Evolutionary conservation across 2,113 vertebrate species (phyloP), one percentile per base, ranked within the genome.

Genomic region (Okapia johnstoni): DNA sequence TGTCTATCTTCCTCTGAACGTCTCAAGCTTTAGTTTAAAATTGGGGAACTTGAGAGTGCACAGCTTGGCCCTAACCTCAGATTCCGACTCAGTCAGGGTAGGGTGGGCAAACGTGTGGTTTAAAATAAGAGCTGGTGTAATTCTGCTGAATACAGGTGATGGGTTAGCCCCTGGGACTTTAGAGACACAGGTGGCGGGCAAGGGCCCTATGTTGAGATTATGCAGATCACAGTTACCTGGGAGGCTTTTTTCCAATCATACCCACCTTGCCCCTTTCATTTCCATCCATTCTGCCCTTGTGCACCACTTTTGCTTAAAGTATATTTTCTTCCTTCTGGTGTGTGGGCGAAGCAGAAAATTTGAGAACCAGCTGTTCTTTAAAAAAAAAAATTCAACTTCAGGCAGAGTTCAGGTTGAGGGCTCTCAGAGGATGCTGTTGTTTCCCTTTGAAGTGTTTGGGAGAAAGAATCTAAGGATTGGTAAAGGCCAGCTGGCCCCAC

Each of bases 321-420:
- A 19, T 43, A 48, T 21, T 88, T 66, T 85, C 86, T 81, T 81
- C 57, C 58, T 81, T 84, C n/a, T 81, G 14, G 2, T 76, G 16
- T 54, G 50, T 50, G 50, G 43, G 50, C 3, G 2, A 85, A 66
- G 9, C 58, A 66, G 46, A 88, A 33, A 43, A 93, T n/a, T 15
- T 36, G 90, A 92, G 84, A 93, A 92, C n/a, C 23, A 84, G 10
- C 8, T 60, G n/a, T 76, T 14, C 36, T 43, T 19, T 17, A 77
- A 48, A 46, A 46, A 73, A 46, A 46, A 91, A 57, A 80, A 79
- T 52, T 70, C 40, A 14, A 1, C 17, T 57, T 57, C 17, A 76
- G 77, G 43, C 52, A 28, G 50, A 55, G 40, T 58, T 88, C 55
- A 86, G 60, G 23, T 60, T 23, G 40, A 85, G 83, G 73, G 83